Conservation (phyloP, 1,140 invertebrate genomes). For the Conus ventricosus region DNA sequence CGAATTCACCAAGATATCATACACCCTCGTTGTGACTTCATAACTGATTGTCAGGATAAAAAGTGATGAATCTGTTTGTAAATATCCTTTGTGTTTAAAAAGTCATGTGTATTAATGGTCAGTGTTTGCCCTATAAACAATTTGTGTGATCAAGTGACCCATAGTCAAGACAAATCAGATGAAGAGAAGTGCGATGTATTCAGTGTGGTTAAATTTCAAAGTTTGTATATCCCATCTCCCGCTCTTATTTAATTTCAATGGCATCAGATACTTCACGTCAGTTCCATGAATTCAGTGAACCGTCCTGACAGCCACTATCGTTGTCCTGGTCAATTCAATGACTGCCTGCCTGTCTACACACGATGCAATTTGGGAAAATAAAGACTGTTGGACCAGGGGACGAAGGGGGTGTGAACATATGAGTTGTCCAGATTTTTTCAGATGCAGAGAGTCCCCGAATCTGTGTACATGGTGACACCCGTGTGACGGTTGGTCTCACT, state of each 20-base stretch:
- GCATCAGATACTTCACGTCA: neutral
- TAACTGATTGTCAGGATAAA: neutral
- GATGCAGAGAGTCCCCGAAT: slow-evolving; percentile 10
- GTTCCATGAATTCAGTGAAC: neutral
- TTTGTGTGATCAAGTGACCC: neutral
- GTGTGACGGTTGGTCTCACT: slow-evolving; percentile 27
- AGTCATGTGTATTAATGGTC: neutral
- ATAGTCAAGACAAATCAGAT: neutral
- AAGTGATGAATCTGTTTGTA: neutral
- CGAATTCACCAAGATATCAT: neutral
- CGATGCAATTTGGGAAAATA: slow-evolving; percentile 24
- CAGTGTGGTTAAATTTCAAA: neutral
- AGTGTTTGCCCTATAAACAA: neutral
- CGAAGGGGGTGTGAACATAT: slow-evolving; percentile 8
- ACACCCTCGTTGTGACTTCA: neutral
- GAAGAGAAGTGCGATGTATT: neutral
- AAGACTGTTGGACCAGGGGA: slow-evolving; percentile 7
- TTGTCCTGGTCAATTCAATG: neutral
- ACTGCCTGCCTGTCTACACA: slow-evolving; percentile 11
- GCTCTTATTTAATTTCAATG: slow-evolving; percentile 1
- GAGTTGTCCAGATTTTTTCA: slow-evolving; percentile 37
- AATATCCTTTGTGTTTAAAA: neutral
- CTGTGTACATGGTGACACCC: slow-evolving; percentile 26
- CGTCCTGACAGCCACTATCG: slow-evolving; percentile 10
- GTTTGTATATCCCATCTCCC: neutral